Base-by-base conservation (phyloP, 1,140 invertebrate genomes). In the Caligus rogercresseyi region DNA sequence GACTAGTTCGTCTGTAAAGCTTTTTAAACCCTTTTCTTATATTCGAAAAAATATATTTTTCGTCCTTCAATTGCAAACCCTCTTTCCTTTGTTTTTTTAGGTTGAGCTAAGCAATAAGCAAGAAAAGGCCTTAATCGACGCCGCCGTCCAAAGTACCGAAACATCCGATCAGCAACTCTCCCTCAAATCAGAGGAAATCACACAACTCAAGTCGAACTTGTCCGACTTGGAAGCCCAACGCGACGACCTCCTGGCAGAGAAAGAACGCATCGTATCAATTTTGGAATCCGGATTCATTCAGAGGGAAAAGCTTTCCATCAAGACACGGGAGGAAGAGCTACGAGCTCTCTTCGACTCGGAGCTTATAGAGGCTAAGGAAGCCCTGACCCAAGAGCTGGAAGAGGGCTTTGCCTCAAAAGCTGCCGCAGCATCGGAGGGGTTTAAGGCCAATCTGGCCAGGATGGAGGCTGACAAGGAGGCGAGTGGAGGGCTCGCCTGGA, bases 231-330 rank as follows among this genome's bases (percentile, higher is more conserved):
- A 63, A 19, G 57, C 23, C 2, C 15, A 16, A 57, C 1, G 18
- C 25, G 61, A 63, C 3, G 15, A 62, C 23, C 20, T 63, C 52
- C n/a, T 53, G 23, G 54, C 18, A 54, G 61, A 63, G 52, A 63
- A 63, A 51, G 61, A 63, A 14, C 54, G 57, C 23, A 63, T 63
- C 21, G 61, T 63, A 1, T 20, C 15, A 3, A 63, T 63, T 11
- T 54, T 63, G 1, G 61, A 63, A 51, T 18, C 61, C 14, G 61
- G 61, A 24, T 63, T 63, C 25, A 53, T 19, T 56, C 51, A 63
- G 25, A 19, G 61, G 13, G 52, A 59, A 23, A 58, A 25, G 52
- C 11, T 63, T 3, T 19, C 61, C n/a, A 19, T 63, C 2, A 24
- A 24, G 13, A 53, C 56, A 20, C 19, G 16, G 2, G 61, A 63